Base-by-base conservation (phyloP, 2,888 invertebrate species). In the Cheilosia soror region DNA sequence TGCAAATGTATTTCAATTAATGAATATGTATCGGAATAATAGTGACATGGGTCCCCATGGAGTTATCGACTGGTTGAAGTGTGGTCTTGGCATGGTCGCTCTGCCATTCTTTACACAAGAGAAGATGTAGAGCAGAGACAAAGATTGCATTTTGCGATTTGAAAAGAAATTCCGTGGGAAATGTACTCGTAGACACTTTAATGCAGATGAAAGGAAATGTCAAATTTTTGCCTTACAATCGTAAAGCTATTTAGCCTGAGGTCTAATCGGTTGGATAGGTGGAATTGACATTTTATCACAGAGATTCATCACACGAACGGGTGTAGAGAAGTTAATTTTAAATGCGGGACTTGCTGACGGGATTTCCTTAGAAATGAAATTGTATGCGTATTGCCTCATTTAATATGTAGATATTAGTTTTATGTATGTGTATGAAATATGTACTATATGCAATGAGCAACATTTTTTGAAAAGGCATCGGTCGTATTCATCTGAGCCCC, bases 1-100 rank as follows among this genome's bases (percentile, higher is more conserved):
- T 81, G 81, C 85, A 85, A 85, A 85, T 77, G 76, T 68, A 77
- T 81, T 77, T 85, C 85, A 85, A 85, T 85, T 85, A 85, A 85
- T 85, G 85, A 85, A 85, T 85, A 81, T 85, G 81, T 85, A 85
- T 85, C 81, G 85, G 81, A 73, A 81, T 85, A 85, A 85, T 85
- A 85, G 85, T 76, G 85, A 85, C 85, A 84, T 84, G 72, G 66
- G 80, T 80, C 80, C 71, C 75, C 84, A 66, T 60, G 81, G 68
- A 81, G 81, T 63, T 81, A 81, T 81, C 71, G 84, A 81, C 71
- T 72, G 55, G 53, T 40, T 71, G 72, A 77, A 76, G 71, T 80
- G 80, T 77, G 77, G 71, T 75, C 75, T 79, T 65, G 53, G 33
- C 44, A 49, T 62, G 47, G 65, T 49, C 37, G 40, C 42, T 15